phyloP scores from a whole-genome alignment of 2,113 vertebrate species.

The Fregata magnificens region DNA sequence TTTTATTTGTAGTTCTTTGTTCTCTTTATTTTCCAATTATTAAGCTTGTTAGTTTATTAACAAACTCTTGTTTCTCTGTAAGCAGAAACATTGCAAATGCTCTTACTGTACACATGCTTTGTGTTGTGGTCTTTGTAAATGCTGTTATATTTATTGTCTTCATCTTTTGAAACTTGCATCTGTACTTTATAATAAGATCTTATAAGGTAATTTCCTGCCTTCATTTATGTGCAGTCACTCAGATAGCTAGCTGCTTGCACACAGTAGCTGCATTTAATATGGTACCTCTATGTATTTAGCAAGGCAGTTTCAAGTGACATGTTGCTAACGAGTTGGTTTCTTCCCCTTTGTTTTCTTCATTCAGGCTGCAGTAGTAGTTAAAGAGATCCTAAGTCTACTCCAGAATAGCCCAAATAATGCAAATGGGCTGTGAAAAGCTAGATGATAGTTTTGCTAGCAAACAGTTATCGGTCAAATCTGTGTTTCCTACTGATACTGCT shows the following conservation, averaged over 20 bases:
- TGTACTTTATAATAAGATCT: not conserved
- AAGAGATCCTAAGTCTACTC: not conserved
- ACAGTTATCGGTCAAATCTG: not conserved
- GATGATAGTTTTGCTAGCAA: not conserved
- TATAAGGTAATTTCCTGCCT: not conserved
- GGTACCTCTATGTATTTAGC: not conserved
- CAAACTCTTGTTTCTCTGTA: not conserved
- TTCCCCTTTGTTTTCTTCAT: not conserved
- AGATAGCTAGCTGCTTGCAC: not conserved
- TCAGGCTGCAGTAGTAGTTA: not conserved
- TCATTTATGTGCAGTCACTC: not conserved
- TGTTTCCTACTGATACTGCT: not conserved
- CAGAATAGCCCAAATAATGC: not conserved
- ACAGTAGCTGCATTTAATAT: not conserved
- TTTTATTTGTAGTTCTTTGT: not conserved
- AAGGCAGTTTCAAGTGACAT: not conserved
- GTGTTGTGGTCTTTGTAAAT: not conserved
- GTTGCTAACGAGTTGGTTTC: not conserved
- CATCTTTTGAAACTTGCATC: not conserved
- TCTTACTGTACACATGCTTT: not conserved
- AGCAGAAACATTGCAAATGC: not conserved
- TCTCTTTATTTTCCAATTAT: not conserved
- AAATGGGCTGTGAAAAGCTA: not conserved
- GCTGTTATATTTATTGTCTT: not conserved
- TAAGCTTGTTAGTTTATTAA: not conserved